Evolutionary conservation across 2,797 vertebrate genomes (phyloP).

Genomic region (Galagoides demidoff): DNA sequence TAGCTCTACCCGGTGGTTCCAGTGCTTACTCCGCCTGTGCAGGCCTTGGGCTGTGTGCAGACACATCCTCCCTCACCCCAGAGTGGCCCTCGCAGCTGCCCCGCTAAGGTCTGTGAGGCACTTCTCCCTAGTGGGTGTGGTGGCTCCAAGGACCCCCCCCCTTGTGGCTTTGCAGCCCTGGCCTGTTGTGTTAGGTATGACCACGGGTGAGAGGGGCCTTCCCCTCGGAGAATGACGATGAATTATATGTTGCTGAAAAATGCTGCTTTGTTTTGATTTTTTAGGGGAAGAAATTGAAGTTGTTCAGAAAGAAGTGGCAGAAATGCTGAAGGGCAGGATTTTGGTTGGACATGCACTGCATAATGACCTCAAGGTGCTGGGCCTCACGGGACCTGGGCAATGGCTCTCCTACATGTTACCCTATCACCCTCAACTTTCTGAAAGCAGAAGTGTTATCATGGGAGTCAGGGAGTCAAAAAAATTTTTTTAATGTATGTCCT

Average conservation of each 20-base stretch:
- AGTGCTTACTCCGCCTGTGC: too few species aligned
- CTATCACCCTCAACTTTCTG: fast-evolving
- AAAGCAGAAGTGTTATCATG: neutral
- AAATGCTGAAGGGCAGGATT: constrained; percentile 91
- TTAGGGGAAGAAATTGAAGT: constrained; percentile 91
- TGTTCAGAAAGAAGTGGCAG: constrained; percentile 93
- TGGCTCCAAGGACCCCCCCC: neutral
- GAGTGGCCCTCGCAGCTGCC: neutral
- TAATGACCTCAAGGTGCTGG: constrained; percentile 95
- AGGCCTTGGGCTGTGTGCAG: neutral
- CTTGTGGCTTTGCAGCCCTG: neutral
- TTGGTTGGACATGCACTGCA: constrained; percentile 95
- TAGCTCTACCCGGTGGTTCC: neutral
- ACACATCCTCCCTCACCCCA: neutral
- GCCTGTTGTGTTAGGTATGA: too few species aligned
- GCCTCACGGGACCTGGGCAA: neutral
- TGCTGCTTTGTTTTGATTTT: neutral
- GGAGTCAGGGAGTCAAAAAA: neutral
- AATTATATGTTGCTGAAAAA: fast-evolving
- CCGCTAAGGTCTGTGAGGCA: too few species aligned
- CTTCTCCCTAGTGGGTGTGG: neutral
- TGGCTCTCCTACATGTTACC: fast-evolving
- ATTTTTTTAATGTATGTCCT: too few species aligned
- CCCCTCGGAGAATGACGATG: fast-evolving
- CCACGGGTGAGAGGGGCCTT: too few species aligned